A percentile compares a stretch with the other conserved stretches of the same genome.
These are phyloP conservation scores for Felis catus DNA, from an alignment of 2,113 vertebrate genomes.

Conservation along the genomic window F.catus_Fca126_mat1.0 CM031412.1:55250001-55250500, in stretches of 20 bases:
- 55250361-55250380: background rate
- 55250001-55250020: background rate
- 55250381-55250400: background rate
- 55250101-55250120: background rate
- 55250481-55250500: background rate
- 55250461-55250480: background rate
- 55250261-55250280: background rate
- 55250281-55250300: background rate
- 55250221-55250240: background rate
- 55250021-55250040: background rate
- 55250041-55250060: background rate
- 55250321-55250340: background rate
- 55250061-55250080: background rate
- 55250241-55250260: background rate
- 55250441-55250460: background rate
- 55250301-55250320: background rate
- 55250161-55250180: background rate
- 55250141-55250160: background rate
- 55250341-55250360: background rate
- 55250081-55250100: background rate
- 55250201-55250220: background rate
- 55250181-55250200: background rate
- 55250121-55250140: background rate
- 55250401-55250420: rapidly evolving
- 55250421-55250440: background rate